A percentile compares a stretch with the other conserved stretches of the same genome.
These are phyloP conservation scores for Leucophenga montana DNA, from an alignment of 2,888 invertebrate genomes.

Conservation along the genomic window DNA sequence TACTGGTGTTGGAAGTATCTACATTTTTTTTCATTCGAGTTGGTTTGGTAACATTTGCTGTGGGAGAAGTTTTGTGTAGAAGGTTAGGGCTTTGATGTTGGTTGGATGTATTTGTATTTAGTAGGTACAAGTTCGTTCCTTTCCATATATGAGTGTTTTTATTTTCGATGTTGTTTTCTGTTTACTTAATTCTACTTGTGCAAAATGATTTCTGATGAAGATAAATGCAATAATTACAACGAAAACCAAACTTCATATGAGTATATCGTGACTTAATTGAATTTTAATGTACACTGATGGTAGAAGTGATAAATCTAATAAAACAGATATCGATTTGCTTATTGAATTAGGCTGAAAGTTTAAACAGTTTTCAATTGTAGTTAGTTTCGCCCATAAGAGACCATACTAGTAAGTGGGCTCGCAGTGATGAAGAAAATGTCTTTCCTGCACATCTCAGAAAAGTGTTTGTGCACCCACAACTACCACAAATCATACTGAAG, in stretches of 20 bases:
- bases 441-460: too few relatives aligned
- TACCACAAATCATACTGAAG: too few relatives aligned
- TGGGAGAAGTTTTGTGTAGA: neutral
- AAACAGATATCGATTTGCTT: too few relatives aligned
- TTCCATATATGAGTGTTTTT: neutral
- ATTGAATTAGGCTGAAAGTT: too few relatives aligned
- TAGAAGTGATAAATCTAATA: too few relatives aligned
- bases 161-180: neutral
- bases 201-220: conserved; percentile 8
- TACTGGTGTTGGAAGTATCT: neutral
- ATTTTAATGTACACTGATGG: neutral
- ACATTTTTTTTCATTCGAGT: neutral
- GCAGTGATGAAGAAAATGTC: too few relatives aligned
- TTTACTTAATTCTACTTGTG: neutral
- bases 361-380: too few relatives aligned
- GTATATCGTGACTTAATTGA: neutral
- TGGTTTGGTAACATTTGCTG: neutral
- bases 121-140: too few relatives aligned
- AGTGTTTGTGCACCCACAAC: too few relatives aligned
- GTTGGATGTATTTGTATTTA: neutral
- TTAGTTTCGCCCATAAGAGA: too few relatives aligned
- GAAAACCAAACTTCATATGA: neutral
- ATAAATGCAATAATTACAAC: neutral
- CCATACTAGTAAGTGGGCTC: too few relatives aligned
- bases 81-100: neutral